Evolutionary conservation across 1,140 invertebrate genomes (phyloP).

Genomic region (Drosophila pandora): DNA sequence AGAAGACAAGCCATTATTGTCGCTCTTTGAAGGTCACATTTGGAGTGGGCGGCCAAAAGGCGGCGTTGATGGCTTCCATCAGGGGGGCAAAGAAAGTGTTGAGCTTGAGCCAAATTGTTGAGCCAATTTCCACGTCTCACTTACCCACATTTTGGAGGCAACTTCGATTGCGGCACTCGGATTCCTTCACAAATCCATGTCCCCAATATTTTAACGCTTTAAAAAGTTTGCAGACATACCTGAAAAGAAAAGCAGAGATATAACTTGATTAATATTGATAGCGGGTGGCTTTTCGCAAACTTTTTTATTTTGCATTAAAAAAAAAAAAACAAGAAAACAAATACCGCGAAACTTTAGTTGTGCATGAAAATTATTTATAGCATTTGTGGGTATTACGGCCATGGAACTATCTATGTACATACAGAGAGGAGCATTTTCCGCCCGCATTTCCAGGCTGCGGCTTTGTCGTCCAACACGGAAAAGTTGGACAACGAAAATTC

Average conservation of each 20-base stretch:
- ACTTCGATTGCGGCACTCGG: conserved; percentile 34
- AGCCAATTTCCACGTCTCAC: conserved; percentile 64
- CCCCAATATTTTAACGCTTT: conserved; percentile 19
- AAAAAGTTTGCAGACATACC: conserved; percentile 49
- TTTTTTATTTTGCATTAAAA: too few relatives aligned
- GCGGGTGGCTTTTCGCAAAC: not conserved
- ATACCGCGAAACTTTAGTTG: conserved; percentile 35
- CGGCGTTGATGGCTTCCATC: conserved; percentile 16
- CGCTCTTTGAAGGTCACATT: conserved; percentile 45
- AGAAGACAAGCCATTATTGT: conserved; percentile 50
- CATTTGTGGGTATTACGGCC: not conserved
- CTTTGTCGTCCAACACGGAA: not conserved
- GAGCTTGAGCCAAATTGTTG: conserved; percentile 60
- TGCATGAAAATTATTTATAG: conserved; percentile 47
- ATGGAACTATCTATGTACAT: too few relatives aligned
- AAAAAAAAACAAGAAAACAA: not conserved
- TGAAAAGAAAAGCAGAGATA: conserved; percentile 40
- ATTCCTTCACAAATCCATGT: not conserved
- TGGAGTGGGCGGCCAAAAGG: conserved; percentile 5
- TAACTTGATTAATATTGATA: conserved; percentile 41
- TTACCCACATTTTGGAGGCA: conserved; percentile 34
- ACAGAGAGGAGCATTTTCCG: not conserved
- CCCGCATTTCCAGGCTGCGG: conserved; percentile 30
- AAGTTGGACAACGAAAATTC: conserved; percentile 24
- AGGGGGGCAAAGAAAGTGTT: conserved; percentile 51